phyloP scores from a whole-genome alignment of 2,113 vertebrate species.

The Dicerorhinus sumatrensis region DNA sequence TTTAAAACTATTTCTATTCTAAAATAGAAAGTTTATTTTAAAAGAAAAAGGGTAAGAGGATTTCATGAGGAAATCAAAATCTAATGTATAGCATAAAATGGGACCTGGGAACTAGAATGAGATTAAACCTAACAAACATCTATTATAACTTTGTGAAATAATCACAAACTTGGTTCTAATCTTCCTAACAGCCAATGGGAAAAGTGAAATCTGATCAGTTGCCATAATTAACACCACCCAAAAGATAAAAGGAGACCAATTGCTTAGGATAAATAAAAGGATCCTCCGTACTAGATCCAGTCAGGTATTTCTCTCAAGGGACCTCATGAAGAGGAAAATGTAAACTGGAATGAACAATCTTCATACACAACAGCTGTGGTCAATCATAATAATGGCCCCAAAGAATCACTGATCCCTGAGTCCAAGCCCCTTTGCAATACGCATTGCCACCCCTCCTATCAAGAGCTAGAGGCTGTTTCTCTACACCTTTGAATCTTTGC shows the following conservation, averaged over 20 bases:
- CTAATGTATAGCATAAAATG: background rate
- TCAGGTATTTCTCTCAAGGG: background rate
- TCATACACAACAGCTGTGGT: background rate
- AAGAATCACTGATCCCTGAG: background rate
- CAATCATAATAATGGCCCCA: background rate
- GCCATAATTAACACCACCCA: background rate
- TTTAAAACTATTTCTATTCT: background rate
- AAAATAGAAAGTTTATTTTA: background rate
- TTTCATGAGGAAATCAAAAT: background rate
- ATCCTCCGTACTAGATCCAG: background rate
- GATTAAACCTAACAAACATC: background rate
- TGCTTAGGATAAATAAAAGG: background rate
- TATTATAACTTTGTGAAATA: background rate
- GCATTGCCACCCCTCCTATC: background rate
- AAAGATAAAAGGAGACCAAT: background rate
- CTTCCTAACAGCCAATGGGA: background rate
- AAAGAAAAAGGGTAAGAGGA: background rate
- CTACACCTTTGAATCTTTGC: background rate
- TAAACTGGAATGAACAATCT: background rate
- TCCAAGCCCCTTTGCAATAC: background rate
- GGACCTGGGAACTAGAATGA: background rate
- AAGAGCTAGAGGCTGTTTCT: background rate
- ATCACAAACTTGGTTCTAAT: background rate
- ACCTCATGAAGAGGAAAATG: background rate
- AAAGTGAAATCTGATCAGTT: background rate